These are phyloP conservation scores for Oryzias javanicus DNA, from an alignment of 2,113 vertebrate genomes.

Conservation along the genomic window DNA sequence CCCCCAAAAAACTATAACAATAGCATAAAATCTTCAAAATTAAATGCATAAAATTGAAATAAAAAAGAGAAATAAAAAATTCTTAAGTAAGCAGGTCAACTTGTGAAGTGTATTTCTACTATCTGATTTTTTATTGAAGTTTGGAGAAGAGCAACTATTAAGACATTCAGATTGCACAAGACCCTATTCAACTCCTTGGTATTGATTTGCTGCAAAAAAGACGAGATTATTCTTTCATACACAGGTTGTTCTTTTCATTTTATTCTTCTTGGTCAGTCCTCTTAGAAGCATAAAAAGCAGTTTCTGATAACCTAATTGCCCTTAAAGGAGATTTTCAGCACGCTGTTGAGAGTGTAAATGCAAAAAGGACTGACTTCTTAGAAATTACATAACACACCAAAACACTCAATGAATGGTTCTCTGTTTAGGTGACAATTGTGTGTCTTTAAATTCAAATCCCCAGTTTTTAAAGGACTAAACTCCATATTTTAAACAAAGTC, in stretches of 20 bases:
- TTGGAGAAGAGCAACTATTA: constrained; percentile 12
- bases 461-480: constrained; percentile 1
- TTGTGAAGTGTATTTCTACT: no score
- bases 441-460: constrained; percentile 13
- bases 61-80: no score
- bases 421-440: constrained; percentile 1
- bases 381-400: background rate
- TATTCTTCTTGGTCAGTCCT: constrained; percentile 22
- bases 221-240: background rate
- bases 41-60: no score
- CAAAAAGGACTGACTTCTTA: background rate
- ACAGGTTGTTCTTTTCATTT: constrained; percentile 8
- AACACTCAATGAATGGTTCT: background rate
- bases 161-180: constrained; percentile 19
- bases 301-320: constrained; percentile 31
- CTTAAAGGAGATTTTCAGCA: background rate
- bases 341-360: background rate
- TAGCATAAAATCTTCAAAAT: no score
- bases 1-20: no score
- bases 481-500: background rate
- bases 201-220: constrained; percentile 5
- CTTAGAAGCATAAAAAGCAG: background rate
- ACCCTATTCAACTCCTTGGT: constrained; percentile 29
- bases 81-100: no score
- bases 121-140: background rate